Conservation (phyloP, 2,797 vertebrate genomes). For the Tenualosa ilisha region DNA sequence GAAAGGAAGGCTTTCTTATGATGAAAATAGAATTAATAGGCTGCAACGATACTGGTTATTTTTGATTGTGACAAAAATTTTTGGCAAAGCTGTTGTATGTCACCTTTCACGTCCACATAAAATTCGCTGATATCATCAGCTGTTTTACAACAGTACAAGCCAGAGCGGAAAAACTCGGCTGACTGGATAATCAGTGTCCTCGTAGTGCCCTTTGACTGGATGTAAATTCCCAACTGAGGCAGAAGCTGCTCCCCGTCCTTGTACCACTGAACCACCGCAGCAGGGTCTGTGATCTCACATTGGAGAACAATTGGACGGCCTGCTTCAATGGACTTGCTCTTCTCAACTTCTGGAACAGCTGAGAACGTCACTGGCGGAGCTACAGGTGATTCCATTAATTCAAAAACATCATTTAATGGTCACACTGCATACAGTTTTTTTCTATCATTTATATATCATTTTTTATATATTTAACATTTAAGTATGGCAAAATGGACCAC, state of each 20-base stretch:
- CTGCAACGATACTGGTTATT: conserved; percentile 60
- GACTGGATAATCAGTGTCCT: conserved; percentile 72
- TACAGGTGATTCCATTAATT: conserved; percentile 72
- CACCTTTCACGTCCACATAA: conserved; percentile 85
- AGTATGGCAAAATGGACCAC: background rate
- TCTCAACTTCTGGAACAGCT: conserved; percentile 77
- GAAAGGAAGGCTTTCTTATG: conserved; percentile 46
- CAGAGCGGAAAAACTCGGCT: conserved; percentile 72
- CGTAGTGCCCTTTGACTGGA: conserved; percentile 74
- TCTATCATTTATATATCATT: conserved; percentile 38
- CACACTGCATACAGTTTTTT: conserved; percentile 48
- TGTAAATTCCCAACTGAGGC: conserved; percentile 72
- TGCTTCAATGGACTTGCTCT: conserved; percentile 68
- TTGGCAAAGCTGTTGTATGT: conserved; percentile 70
- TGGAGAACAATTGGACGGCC: conserved; percentile 74
- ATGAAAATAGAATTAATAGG: conserved; percentile 45
- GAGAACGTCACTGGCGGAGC: conserved; percentile 75
- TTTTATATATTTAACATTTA: background rate
- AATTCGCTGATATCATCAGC: conserved; percentile 74
- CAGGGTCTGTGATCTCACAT: conserved; percentile 77
- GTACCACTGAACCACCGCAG: conserved; percentile 72
- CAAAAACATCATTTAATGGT: conserved; percentile 55
- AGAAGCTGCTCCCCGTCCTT: conserved; percentile 78
- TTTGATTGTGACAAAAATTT: conserved; percentile 44
- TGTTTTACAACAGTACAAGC: conserved; percentile 76